Conservation (phyloP, 2,888 invertebrate genomes). For the Empis livida region DNA sequence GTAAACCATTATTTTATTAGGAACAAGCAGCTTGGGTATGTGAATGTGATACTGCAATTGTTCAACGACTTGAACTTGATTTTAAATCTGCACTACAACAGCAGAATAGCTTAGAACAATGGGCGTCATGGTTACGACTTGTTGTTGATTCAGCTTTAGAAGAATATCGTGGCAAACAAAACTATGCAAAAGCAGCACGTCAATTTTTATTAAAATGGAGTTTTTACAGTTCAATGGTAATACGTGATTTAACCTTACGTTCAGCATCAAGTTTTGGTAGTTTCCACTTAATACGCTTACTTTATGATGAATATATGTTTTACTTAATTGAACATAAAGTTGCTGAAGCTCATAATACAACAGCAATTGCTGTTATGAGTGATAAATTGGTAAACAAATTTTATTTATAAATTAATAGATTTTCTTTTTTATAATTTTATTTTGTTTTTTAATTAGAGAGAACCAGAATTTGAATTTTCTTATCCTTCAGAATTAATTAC, state of each 20-base stretch:
- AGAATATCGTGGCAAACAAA: slow-evolving; percentile 71
- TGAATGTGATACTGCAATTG: slow-evolving; percentile 73
- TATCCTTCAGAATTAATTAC: slow-evolving; percentile 31
- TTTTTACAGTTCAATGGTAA: slow-evolving; percentile 97
- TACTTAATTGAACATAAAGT: slow-evolving; percentile 96
- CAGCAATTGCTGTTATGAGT: slow-evolving; percentile 88
- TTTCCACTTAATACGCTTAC: slow-evolving; percentile 91
- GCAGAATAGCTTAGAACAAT: slow-evolving; percentile 88
- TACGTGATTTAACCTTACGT: slow-evolving; percentile 87
- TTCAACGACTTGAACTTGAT: slow-evolving; percentile 78
- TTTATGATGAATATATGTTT: slow-evolving; percentile 99
- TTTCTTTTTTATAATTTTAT: not conserved
- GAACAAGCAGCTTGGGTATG: slow-evolving; percentile 94
- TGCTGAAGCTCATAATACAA: slow-evolving; percentile 76
- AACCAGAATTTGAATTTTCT: slow-evolving; percentile 30
- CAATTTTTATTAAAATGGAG: slow-evolving; percentile 98
- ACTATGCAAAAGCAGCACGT: slow-evolving; percentile 72
- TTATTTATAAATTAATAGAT: not conserved
- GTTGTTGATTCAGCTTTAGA: slow-evolving; percentile 84
- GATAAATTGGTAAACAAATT: slow-evolving; percentile 30
- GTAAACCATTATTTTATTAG: slow-evolving; percentile 12
- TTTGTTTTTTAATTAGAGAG: slow-evolving; percentile 20
- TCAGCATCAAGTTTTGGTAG: slow-evolving; percentile 98
- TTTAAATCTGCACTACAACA: slow-evolving; percentile 86
- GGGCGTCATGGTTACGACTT: slow-evolving; percentile 94